Evolutionary conservation across 1,140 invertebrate species (phyloP).

Genomic region (Aradophagus sp.): DNA sequence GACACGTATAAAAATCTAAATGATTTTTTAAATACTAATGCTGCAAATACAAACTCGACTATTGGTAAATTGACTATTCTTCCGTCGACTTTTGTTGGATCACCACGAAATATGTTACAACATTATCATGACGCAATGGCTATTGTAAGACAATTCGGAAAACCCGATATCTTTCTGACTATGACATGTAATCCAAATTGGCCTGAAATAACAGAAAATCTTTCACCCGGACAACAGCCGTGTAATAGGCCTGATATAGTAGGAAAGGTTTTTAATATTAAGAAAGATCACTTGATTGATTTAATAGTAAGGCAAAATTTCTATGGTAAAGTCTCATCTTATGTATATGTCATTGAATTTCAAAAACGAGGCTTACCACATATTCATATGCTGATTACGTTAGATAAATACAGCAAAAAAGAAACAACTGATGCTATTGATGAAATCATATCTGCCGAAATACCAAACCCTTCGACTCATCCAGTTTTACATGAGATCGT

Average conservation of each 20-base stretch:
- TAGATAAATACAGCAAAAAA: no score
- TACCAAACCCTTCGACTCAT: no score
- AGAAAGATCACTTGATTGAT: no score
- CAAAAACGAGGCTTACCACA: no score
- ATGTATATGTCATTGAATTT: no score
- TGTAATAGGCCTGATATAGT: neutral
- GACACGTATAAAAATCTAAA: slow-evolving; percentile 2
- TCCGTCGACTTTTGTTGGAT: slow-evolving; percentile 1
- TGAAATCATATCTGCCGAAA: no score
- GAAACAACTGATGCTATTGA: no score
- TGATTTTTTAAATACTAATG: neutral
- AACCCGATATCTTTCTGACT: neutral
- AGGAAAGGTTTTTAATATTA: no score
- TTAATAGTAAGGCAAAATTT: no score
- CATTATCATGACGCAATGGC: slow-evolving; percentile 1
- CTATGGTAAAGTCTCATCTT: no score
- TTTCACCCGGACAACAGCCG: slow-evolving; percentile 1
- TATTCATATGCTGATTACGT: no score
- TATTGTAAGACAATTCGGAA: slow-evolving; percentile 2
- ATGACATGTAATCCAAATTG: slow-evolving; percentile 1
- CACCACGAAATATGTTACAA: neutral
- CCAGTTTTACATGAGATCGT: no score
- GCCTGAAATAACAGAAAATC: neutral
- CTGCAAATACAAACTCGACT: neutral
- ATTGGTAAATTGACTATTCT: slow-evolving; percentile 1